Evolutionary conservation across 92 coral and sea anemone species (phyloP).

Genomic region (Paramuricea clavata): DNA sequence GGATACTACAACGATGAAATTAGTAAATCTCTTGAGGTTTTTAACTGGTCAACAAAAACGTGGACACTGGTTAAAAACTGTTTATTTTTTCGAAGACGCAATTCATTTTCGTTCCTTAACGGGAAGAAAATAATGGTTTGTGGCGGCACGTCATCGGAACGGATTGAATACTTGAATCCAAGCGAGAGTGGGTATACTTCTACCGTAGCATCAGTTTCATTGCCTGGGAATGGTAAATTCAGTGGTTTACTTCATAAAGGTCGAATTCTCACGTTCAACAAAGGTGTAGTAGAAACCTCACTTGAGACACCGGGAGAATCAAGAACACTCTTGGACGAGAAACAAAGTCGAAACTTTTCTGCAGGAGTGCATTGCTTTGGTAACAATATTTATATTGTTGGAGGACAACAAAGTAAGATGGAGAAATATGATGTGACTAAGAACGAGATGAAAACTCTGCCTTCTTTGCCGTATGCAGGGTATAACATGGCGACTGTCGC

Average conservation of each 20-base stretch:
- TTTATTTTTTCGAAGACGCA: background rate
- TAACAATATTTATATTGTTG: too few species aligned
- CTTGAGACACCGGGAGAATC: background rate
- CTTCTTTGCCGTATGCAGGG: background rate
- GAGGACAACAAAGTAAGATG: too few species aligned
- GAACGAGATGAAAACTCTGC: background rate
- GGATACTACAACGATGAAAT: background rate
- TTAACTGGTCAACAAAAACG: slow-evolving; percentile 25
- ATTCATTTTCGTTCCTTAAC: slow-evolving; percentile 6
- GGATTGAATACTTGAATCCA: slow-evolving; percentile 5
- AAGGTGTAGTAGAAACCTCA: background rate
- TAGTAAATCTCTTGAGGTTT: slow-evolving; percentile 3
- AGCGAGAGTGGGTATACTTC: background rate
- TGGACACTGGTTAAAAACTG: slow-evolving; percentile 9
- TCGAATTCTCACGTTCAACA: background rate
- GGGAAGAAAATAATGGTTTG: slow-evolving; percentile 8
- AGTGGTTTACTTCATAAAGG: background rate
- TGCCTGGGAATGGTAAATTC: background rate
- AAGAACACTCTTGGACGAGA: background rate
- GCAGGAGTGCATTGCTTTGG: too few species aligned
- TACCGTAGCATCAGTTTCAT: background rate
- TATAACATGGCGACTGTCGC: slow-evolving; percentile 19
- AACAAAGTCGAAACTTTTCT: background rate
- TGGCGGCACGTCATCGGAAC: background rate
- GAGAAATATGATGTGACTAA: background rate